These are phyloP conservation scores for Chelonus insularis DNA, from an alignment of 1,140 invertebrate genomes.

Conservation along the genomic window DNA sequence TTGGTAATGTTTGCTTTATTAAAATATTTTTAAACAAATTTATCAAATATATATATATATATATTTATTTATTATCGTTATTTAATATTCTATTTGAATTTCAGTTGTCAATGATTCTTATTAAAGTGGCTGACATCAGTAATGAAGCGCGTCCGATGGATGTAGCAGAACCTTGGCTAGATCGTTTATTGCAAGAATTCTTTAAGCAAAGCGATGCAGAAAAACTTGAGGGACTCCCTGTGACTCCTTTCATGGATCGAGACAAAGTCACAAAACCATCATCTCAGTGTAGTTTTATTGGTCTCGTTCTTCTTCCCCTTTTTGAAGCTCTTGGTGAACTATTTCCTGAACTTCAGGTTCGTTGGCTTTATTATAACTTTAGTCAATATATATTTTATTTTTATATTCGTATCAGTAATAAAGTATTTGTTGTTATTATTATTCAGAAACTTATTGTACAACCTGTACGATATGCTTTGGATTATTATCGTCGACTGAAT, in stretches of 20 bases:
- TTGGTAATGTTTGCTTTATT: constrained; percentile 71
- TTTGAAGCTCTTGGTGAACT: constrained; percentile 77
- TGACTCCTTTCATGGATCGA: constrained; percentile 89
- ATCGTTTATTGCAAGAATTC: constrained; percentile 77
- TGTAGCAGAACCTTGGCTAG: constrained; percentile 84
- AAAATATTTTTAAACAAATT: constrained; percentile 12
- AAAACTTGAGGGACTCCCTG: constrained; percentile 81
- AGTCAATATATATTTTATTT: no score
- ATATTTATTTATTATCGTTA: background rate
- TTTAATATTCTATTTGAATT: constrained; percentile 20
- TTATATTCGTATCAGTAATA: background rate
- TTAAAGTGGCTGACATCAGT: constrained; percentile 87
- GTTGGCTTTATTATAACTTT: background rate
- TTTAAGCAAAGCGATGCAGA: constrained; percentile 84
- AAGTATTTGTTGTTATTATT: no score
- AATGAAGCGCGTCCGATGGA: constrained; percentile 85
- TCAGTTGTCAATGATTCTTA: constrained; percentile 82
- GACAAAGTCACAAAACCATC: constrained; percentile 86
- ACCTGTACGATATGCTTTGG: constrained; percentile 63
- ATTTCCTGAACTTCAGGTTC: constrained; percentile 70
- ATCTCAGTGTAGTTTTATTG: constrained; percentile 85
- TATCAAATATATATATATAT: no score
- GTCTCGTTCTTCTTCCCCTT: constrained; percentile 78
- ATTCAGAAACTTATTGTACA: constrained; percentile 66
- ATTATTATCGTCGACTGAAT: constrained; percentile 68